These are phyloP conservation scores for Orestias chungarensis DNA, from an alignment of 2,797 vertebrate species.

Conservation along the genomic window DNA sequence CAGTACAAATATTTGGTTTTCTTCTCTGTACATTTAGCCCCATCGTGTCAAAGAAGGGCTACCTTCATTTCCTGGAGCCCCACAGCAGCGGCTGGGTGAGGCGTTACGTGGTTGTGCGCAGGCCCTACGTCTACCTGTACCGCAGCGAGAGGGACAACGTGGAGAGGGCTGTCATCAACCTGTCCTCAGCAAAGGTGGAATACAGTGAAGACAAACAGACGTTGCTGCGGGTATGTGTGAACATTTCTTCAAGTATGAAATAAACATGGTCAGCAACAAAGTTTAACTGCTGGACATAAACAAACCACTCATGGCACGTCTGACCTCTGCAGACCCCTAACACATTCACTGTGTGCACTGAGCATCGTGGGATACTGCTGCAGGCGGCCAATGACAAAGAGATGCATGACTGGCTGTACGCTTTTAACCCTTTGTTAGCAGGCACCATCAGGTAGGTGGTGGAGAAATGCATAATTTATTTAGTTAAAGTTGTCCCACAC, in stretches of 20 bases:
- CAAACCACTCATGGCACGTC: neutral
- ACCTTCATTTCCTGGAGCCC: conserved; percentile 96
- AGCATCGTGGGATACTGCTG: conserved; percentile 95
- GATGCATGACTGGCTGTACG: conserved; percentile 99
- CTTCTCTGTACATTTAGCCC: conserved; percentile 78
- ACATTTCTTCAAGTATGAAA: neutral
- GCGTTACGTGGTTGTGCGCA: conserved; percentile 93
- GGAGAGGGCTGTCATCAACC: conserved; percentile 95
- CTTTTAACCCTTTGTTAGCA: conserved; percentile 97
- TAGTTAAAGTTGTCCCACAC: no score
- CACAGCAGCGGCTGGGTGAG: conserved; percentile 96
- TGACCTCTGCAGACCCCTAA: conserved; percentile 87
- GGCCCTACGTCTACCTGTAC: conserved; percentile 97
- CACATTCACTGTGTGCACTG: conserved; percentile 96
- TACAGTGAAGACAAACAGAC: conserved; percentile 99
- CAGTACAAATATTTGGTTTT: no score
- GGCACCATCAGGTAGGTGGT: conserved; percentile 93
- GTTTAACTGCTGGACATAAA: neutral
- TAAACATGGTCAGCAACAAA: neutral
- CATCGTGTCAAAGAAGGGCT: conserved; percentile 98
- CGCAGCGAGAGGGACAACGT: conserved; percentile 92
- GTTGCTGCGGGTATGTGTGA: conserved; percentile 88
- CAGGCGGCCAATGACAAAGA: conserved; percentile 97
- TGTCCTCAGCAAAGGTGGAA: conserved; percentile 97
- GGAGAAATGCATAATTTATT: neutral